These are phyloP conservation scores for Pristionchus mayeri DNA, from an alignment of 2,888 invertebrate genomes.

Conservation along the genomic window DNA sequence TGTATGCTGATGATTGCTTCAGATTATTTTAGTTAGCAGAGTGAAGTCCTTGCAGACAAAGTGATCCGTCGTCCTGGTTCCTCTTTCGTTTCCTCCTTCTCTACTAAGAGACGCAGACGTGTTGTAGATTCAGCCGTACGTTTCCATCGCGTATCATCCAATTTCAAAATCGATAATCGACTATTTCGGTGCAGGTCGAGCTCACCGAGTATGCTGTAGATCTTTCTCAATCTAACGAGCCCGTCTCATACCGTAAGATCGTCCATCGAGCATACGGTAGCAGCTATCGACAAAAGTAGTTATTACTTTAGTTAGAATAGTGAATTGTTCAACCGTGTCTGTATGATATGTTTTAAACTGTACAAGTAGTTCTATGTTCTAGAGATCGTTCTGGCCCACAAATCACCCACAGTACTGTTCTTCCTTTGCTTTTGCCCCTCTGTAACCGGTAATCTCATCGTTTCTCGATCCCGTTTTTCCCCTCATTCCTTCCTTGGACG, in stretches of 20 bases:
- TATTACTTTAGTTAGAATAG: background rate
- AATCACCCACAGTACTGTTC: background rate
- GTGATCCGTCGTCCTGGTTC: background rate
- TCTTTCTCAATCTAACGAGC: background rate
- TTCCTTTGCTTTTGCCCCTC: slow-evolving; percentile 19
- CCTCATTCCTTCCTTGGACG: slow-evolving; percentile 7
- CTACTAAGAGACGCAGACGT: background rate
- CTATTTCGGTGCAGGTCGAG: background rate
- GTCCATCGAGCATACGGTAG: slow-evolving; percentile 42
- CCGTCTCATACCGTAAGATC: slow-evolving; percentile 24
- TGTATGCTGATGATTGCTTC: background rate
- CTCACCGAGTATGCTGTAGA: slow-evolving; percentile 31
- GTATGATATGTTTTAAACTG: background rate
- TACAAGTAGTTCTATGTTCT: slow-evolving; percentile 2
- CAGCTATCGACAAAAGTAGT: slow-evolving; percentile 11
- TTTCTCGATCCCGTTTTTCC: slow-evolving; percentile 38
- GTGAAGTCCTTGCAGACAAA: background rate
- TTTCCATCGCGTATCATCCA: background rate
- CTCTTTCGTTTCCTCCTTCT: background rate
- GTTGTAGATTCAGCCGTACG: slow-evolving; percentile 30
- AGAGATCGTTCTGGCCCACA: background rate
- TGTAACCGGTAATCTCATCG: slow-evolving; percentile 23
- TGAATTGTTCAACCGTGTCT: background rate
- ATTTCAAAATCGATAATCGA: background rate
- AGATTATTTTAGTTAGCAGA: background rate